A percentile compares a stretch with the other conserved stretches of the same genome.
phyloP scores from a whole-genome alignment of 2,797 vertebrate species.

The Valencia hispanica region DNA sequence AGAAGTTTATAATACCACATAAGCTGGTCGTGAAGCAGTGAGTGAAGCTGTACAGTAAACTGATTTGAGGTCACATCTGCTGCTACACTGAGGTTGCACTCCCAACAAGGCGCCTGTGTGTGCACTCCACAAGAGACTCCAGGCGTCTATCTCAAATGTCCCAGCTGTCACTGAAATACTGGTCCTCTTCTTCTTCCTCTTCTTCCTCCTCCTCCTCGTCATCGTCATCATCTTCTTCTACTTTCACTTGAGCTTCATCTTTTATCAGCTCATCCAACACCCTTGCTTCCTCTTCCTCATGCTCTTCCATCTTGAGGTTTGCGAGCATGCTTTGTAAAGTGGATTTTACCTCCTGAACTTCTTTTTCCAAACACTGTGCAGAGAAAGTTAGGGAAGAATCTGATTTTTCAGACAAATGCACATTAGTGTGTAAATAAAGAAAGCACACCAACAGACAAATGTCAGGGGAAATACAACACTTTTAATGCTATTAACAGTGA shows the following conservation, averaged over 20 bases:
- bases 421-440: conserved; percentile 34
- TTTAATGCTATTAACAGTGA: conserved; percentile 44
- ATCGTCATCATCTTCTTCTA: conserved; percentile 50
- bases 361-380: conserved; percentile 85
- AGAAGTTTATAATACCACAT: conserved; percentile 18
- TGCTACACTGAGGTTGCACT: conserved; percentile 55
- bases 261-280: conserved; percentile 57
- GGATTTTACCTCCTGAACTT: conserved; percentile 91
- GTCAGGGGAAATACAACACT: conserved; percentile 36
- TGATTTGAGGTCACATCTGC: conserved; percentile 52
- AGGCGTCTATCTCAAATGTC: conserved; percentile 73
- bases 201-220: conserved; percentile 59
- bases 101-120: conserved; percentile 45
- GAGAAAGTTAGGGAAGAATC: conserved; percentile 82
- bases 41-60: conserved; percentile 55
- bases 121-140: conserved; percentile 52
- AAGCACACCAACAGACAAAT: conserved; percentile 31
- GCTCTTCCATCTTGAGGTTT: conserved; percentile 82
- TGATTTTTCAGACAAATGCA: conserved; percentile 20
- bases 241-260: conserved; percentile 60
- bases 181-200: conserved; percentile 76
- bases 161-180: conserved; percentile 89
- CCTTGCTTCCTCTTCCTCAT: conserved; percentile 57
- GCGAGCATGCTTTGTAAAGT: conserved; percentile 85
- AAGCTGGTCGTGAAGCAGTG: conserved; percentile 24